Conservation (phyloP, 1,140 invertebrate genomes). For the Apis dorsata region DNA sequence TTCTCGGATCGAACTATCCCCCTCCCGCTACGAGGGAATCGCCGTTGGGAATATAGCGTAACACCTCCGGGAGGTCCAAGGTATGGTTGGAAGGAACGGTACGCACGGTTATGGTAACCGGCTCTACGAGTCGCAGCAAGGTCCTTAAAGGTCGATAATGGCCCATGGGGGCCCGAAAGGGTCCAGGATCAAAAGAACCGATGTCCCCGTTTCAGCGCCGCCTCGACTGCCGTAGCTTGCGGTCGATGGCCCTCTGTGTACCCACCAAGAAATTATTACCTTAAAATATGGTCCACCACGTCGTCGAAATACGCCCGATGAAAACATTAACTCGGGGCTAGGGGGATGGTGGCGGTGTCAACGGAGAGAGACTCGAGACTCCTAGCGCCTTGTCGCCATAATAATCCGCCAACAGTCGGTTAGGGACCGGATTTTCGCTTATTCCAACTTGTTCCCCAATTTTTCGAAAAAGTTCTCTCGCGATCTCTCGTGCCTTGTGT, state of each 20-base stretch:
- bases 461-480: not conserved
- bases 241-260: slow-evolving; percentile 51
- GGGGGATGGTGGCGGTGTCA: slow-evolving; percentile 33
- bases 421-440: not conserved
- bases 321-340: slow-evolving; percentile 58
- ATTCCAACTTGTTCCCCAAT: no score
- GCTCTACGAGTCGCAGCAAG: slow-evolving; percentile 73
- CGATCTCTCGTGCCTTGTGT: not conserved
- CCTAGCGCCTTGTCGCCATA: slow-evolving; percentile 1
- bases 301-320: slow-evolving; percentile 57
- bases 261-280: slow-evolving; percentile 59
- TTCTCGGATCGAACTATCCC: slow-evolving; percentile 7
- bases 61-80: slow-evolving; percentile 63
- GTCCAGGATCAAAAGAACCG: slow-evolving; percentile 69
- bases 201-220: slow-evolving; percentile 69
- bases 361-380: not conserved
- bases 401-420: not conserved
- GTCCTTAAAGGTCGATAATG: slow-evolving; percentile 77
- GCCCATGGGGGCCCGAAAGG: slow-evolving; percentile 58
- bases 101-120: slow-evolving; percentile 72
- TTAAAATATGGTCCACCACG: slow-evolving; percentile 56
- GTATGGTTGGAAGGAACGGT: slow-evolving; percentile 68
- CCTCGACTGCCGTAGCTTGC: slow-evolving; percentile 42
- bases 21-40: slow-evolving; percentile 8
- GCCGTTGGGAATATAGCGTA: slow-evolving; percentile 55